Percentiles rank a stretch among this genome's conserved stretches.
phyloP scores from a whole-genome alignment of 1,140 invertebrate species.

The Diorhabda elongata region DNA sequence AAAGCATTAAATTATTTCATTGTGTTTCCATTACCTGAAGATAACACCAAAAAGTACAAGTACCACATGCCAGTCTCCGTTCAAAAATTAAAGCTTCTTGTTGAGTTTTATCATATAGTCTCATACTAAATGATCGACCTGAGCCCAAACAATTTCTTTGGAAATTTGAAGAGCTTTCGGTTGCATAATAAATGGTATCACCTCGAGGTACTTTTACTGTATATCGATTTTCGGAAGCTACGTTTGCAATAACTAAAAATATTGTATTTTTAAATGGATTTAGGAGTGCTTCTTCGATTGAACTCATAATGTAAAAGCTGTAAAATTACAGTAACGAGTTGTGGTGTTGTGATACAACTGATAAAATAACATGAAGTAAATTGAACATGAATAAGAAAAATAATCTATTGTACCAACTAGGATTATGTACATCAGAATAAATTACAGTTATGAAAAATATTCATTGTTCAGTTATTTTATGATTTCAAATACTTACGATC shows the following conservation, averaged over 20 bases:
- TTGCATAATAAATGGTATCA: constrained; percentile 59
- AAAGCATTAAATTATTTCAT: too few species aligned
- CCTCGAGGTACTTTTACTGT: constrained; percentile 58
- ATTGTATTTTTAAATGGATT: too few species aligned
- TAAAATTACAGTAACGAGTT: too few species aligned
- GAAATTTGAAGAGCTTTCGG: constrained; percentile 53
- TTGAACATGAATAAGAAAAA: too few species aligned
- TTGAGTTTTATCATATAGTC: constrained; percentile 58
- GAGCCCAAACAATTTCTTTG: constrained; percentile 58
- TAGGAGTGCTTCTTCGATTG: too few species aligned
- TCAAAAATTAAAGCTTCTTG: constrained; percentile 60
- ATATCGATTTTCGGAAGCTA: constrained; percentile 60
- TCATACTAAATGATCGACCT: constrained; percentile 56
- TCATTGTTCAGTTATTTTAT: too few species aligned
- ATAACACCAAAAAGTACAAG: constrained; percentile 40
- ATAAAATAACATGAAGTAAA: too few species aligned
- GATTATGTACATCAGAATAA: too few species aligned
- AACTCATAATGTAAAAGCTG: too few species aligned
- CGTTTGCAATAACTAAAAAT: constrained; percentile 39
- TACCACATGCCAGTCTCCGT: constrained; percentile 51
- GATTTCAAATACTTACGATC: constrained; percentile 49
- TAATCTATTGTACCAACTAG: too few species aligned
- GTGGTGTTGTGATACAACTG: too few species aligned
- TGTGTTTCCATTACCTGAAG: constrained; percentile 30
- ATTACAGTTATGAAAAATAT: too few species aligned